Base-by-base conservation (phyloP, 53 echinoderm and acorn worm species). In the Glandiceps talaboti region DNA sequence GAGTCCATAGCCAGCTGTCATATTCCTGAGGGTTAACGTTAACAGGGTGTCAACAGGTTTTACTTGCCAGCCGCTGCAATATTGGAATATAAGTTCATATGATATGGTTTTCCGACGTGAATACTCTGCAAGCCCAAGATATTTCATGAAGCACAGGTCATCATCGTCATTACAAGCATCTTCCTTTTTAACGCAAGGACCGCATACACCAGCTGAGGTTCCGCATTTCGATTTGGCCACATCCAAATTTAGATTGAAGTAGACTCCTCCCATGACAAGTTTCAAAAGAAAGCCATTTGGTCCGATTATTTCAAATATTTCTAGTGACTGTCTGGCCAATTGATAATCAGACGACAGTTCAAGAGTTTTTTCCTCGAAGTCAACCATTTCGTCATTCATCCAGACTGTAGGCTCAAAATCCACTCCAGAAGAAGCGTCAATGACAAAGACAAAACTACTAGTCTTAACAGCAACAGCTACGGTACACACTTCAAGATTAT, bases 1-100 rank as follows among this genome's bases (percentile, higher is more conserved):
- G n/a, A 94, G 85, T 0, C 84, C 82, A 78, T 87, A 94, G 0
- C 94, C 94, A 73, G 85, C 87, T 80, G 89, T 32, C n/a, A 75
- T 30, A 12, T 84, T 76, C 29, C 31, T 74, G 28, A 83, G 33
- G 29, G 87, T 81, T 0, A 89, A 31, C 28, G 82, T 73, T 31
- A 79, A 84, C 28, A 76, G 83, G 30, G 14, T 72, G 77, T 84
- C 81, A 25, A 83, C 79, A 27, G 77, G 80, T 6, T 45, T 45
- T 45, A 45, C 20, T 12, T 45, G 6, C 64, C 64, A 45, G 25
- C 45, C 76, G 30, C 78, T 80, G 75, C 83, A 79, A 0, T 77
- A 31, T 32, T 27, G 79, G 79, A 82, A 83, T 26, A 94, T 85
- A 14, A 94, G 82, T 64, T 90, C 89, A 28, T 82, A 27, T 64